Conservation (phyloP, 2,888 invertebrate species). For the Lasiommata megera region DNA sequence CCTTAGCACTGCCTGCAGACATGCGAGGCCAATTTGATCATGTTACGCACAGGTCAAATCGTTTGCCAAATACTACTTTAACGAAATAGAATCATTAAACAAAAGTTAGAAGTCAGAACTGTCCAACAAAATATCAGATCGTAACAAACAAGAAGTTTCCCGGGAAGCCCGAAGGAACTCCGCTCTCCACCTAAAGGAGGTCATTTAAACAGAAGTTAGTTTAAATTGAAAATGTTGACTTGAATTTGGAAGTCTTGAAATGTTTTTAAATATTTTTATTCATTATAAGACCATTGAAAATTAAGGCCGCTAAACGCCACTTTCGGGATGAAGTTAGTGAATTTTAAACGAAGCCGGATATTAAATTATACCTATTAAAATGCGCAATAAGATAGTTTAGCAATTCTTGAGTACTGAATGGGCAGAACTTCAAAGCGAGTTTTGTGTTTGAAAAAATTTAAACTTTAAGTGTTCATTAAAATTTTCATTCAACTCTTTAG, state of each 20-base stretch:
- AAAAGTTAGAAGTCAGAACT: conserved; percentile 1
- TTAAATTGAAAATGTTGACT: conserved; percentile 8
- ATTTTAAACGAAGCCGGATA: conserved; percentile 7
- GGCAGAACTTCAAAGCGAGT: not conserved
- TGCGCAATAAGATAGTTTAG: conserved; percentile 9
- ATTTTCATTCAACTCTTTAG: not conserved
- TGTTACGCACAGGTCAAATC: not conserved
- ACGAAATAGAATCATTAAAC: not conserved
- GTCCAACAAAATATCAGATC: conserved; percentile 2
- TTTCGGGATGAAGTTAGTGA: conserved; percentile 6
- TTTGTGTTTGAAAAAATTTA: not conserved
- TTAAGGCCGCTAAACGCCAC: conserved; percentile 10
- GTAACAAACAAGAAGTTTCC: conserved; percentile 1
- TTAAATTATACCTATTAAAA: conserved; percentile 3
- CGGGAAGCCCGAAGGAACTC: not conserved
- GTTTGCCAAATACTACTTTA: too few relatives aligned
- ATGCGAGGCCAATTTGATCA: conserved; percentile 7
- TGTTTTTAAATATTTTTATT: conserved; percentile 9
- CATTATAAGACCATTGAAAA: conserved; percentile 7
- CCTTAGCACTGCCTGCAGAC: conserved; percentile 10
- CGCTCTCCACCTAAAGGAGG: not conserved
- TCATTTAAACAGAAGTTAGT: conserved; percentile 1
- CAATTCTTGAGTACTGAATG: not conserved
- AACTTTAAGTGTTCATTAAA: not conserved
- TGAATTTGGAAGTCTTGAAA: conserved; percentile 4